Percentiles rank a stretch among this genome's conserved stretches.
phyloP scores from a whole-genome alignment of 2,113 vertebrate genomes.

The Ophiodon elongatus region DNA sequence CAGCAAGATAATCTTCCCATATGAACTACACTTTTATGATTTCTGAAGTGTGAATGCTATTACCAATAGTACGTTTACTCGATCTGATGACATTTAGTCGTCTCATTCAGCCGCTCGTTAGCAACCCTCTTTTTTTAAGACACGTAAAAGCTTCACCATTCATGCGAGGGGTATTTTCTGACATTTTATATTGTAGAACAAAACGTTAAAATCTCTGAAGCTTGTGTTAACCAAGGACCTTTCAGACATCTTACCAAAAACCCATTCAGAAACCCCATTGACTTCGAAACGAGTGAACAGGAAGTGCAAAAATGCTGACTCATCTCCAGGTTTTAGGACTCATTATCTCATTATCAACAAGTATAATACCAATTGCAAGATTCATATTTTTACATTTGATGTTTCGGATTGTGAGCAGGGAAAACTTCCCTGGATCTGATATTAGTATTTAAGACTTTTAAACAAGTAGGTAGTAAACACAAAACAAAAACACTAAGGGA shows the following conservation, averaged over 20 bases:
- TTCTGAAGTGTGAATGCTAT: too few species aligned
- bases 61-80: too few species aligned
- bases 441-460: not conserved
- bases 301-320: not conserved
- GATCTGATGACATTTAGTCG: too few species aligned
- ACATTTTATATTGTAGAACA: not conserved
- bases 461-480: not conserved
- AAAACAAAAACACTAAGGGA: not conserved
- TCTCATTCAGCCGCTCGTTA: too few species aligned
- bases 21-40: too few species aligned
- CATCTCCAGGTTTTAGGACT: not conserved
- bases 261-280: not conserved
- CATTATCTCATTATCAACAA: not conserved
- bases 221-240: not conserved
- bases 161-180: not conserved
- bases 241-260: not conserved
- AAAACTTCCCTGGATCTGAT: constrained; percentile 3
- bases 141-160: not conserved
- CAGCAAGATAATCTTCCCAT: too few species aligned
- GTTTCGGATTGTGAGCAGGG: not conserved
- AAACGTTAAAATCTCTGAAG: not conserved
- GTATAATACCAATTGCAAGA: constrained; percentile 17
- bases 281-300: not conserved
- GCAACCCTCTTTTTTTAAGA: too few species aligned
- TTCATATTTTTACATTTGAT: constrained; percentile 32